Conservation (phyloP, 2,888 invertebrate genomes). For the Spatulosminthurus flaviceps region DNA sequence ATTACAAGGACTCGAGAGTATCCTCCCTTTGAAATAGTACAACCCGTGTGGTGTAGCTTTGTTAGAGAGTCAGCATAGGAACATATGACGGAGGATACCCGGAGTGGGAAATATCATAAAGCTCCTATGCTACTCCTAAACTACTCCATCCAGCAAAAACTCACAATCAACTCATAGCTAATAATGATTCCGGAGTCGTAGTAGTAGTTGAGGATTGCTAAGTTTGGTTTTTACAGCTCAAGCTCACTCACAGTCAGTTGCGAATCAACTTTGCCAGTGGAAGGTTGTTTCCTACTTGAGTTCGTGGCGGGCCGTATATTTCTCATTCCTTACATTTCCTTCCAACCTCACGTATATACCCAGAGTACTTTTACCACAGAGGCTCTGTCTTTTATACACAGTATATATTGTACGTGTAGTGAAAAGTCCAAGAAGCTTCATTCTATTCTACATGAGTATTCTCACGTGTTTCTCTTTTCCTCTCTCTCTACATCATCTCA, state of each 20-base stretch:
- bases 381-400: too few relatives aligned
- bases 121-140: too few relatives aligned
- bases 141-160: constrained; percentile 15
- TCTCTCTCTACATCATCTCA: too few relatives aligned
- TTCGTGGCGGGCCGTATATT: constrained; percentile 15
- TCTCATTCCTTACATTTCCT: constrained; percentile 20
- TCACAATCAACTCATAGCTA: constrained; percentile 25
- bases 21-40: not conserved
- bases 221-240: constrained; percentile 25
- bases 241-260: constrained; percentile 40
- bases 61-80: too few relatives aligned
- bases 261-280: constrained; percentile 42
- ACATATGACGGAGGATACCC: not conserved
- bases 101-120: constrained; percentile 27
- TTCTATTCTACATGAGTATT: too few relatives aligned
- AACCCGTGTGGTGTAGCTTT: too few relatives aligned
- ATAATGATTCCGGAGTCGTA: constrained; percentile 34
- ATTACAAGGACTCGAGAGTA: not conserved
- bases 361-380: too few relatives aligned
- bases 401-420: too few relatives aligned
- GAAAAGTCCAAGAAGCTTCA: too few relatives aligned
- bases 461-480: too few relatives aligned
- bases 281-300: constrained; percentile 36
- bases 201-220: constrained; percentile 21
- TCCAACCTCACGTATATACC: too few relatives aligned